Evolutionary conservation across 2,113 vertebrate species (phyloP), one percentile per base, ranked within the genome.

Genomic region (Egretta garzetta): DNA sequence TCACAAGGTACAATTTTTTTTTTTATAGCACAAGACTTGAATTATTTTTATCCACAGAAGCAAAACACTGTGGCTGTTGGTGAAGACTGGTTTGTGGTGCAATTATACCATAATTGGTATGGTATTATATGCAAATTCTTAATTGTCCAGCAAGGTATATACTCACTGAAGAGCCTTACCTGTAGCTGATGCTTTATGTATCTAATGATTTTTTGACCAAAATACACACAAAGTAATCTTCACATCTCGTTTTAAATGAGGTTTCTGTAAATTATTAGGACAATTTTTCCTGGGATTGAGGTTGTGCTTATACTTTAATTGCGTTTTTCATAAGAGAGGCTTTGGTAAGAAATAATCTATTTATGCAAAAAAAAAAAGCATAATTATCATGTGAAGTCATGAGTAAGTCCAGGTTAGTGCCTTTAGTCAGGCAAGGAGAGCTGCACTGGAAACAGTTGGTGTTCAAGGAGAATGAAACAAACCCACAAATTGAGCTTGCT

Each of bases 321-420:
- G 18, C 15, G 8, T 28, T 33, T 77, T 28, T 55, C 2, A 2
- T 35, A 24, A 35, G 26, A 82, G 24, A 20, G 6, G 32, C 30
- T 50, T 45, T 49, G 20, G 9, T 72, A 62, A 74, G 27, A 80
- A 81, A 41, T 30, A 49, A 24, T 18, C 8, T 59, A 4, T 52
- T 52, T n/a, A 26, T 45, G 8, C 4, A 8, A 22, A 3, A 28
- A 55, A 33, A 28, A 43, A 23, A 5, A 3, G 4, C 3, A 3
- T 11, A 41, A 66, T 66, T 30, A 30, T 22, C 15, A 26, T 10
- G 4, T 75, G 14, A 53, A 45, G 37, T 59, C 2, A 1, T 43
- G 37, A 56, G 13, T 47, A 41, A 24, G 8, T 35, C 14, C 52
- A 73, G 20, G 19, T 56, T 33, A 47, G 10, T 49, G 52, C 41